Conservation (phyloP, 1,140 invertebrate species). For the Sarcophaga peregrina region DNA sequence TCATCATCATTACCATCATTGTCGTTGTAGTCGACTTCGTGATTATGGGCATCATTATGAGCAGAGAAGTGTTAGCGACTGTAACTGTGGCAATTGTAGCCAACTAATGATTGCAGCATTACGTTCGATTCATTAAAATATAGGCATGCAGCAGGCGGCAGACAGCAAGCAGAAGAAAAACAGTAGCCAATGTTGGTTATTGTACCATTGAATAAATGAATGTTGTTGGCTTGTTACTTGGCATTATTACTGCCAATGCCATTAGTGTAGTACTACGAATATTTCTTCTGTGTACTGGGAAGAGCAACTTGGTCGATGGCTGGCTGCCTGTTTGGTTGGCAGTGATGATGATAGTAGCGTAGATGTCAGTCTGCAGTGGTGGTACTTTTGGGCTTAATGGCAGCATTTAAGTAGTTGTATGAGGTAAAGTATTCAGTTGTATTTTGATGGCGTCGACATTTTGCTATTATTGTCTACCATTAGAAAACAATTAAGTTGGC, state of each 20-base stretch:
- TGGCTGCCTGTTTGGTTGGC: constrained; percentile 16
- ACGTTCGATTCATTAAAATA: constrained; percentile 8
- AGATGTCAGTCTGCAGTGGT: not conserved
- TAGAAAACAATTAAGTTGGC: constrained; percentile 41
- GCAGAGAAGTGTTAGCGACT: not conserved
- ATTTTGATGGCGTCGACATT: constrained; percentile 41
- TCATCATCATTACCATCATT: not conserved
- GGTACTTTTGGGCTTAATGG: not conserved
- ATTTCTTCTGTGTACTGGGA: not conserved
- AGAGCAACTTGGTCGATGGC: not conserved
- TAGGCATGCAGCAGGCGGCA: not conserved
- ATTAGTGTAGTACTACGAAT: too few species aligned
- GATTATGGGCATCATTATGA: not conserved
- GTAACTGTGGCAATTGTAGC: not conserved
- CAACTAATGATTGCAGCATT: not conserved
- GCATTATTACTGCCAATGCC: not conserved
- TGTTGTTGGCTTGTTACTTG: constrained; percentile 28
- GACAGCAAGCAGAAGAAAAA: constrained; percentile 4
- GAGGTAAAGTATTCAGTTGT: not conserved
- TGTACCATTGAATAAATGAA: constrained; percentile 38
- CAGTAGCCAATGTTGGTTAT: constrained; percentile 38
- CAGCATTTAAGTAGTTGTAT: constrained; percentile 15
- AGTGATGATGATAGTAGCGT: not conserved
- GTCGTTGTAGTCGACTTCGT: not conserved
- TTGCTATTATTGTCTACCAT: constrained; percentile 40